These are phyloP conservation scores for Hyphantria cunea DNA, from an alignment of 1,140 invertebrate species.

Conservation along the genomic window DNA sequence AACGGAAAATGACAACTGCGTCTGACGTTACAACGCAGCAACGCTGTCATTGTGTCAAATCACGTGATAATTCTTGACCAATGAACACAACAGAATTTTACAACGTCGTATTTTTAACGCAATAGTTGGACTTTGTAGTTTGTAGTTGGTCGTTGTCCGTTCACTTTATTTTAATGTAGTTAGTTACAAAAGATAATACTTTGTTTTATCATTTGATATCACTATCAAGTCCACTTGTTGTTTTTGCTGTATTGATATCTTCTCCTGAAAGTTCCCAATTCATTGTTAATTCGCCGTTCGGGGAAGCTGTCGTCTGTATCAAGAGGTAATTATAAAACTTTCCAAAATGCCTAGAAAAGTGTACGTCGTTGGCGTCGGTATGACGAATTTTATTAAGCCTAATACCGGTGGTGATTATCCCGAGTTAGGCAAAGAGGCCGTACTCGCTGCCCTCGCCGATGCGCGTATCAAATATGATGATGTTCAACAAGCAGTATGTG, in stretches of 20 bases:
- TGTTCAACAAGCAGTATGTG: conserved; percentile 94
- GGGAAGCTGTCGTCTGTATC: conserved; percentile 36
- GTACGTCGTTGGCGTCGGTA: conserved; percentile 97
- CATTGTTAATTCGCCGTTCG: conserved; percentile 27
- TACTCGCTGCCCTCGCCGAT: conserved; percentile 94
- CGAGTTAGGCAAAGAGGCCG: conserved; percentile 96
- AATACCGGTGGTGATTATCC: conserved; percentile 94
- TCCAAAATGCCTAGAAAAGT: conserved; percentile 83
- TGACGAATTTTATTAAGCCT: conserved; percentile 96
- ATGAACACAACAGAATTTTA: neutral
- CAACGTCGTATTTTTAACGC: neutral
- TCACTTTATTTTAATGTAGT: neutral
- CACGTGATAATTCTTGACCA: neutral
- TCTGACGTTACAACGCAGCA: too few relatives aligned
- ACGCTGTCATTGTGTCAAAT: neutral
- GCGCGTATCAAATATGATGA: conserved; percentile 90
- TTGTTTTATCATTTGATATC: neutral
- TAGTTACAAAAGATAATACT: neutral
- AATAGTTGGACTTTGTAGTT: neutral
- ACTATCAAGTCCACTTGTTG: neutral
- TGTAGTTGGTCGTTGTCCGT: neutral
- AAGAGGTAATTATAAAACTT: conserved; percentile 69
- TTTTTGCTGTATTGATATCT: neutral
- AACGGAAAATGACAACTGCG: too few relatives aligned
- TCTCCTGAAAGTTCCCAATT: neutral